Base-by-base conservation (phyloP, 2,888 invertebrate species). In the Nipponacmea schrenckii region DNA sequence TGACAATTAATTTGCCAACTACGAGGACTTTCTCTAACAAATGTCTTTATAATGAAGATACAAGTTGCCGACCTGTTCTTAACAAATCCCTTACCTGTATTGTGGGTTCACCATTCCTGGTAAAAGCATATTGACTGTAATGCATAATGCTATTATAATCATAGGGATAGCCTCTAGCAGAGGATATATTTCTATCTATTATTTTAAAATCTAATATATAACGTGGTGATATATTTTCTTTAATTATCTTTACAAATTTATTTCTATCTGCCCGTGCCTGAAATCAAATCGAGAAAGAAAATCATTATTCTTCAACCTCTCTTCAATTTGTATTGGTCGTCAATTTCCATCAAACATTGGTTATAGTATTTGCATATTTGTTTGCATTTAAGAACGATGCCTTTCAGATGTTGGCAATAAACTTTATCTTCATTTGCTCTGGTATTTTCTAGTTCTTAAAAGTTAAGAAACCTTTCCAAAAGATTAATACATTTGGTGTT, bases 71-170 rank as follows among this genome's bases (percentile, higher is more conserved):
- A 5, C n/a, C n/a, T n/a, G n/a, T n/a, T n/a, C 39, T 31, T 31
- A 2, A 31, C 7, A 14, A 50, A 14, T 17, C 46, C 39, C 70
- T 39, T 77, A 85, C 86, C 80, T 81, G 76, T 31, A 87, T 81
- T 0, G 87, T 87, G n/a, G 78, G 74, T 62, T 82, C 77, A 17
- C 82, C 83, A 45, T 83, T 83, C 39, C 79, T 78, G 14, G 83
- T 83, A 74, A 85, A 87, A 24, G 83, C 83, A 31, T 77, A 78
- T 62, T 79, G 72, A 63, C 81, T 83, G 74, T 87, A 86, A 68
- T 87, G 87, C 85, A 86, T 86, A 63, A 87, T 79, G 64, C 86
- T 86, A 65, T 75, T 71, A 74, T 86, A 86, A 76, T 87, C 87
- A 73, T 87, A 87, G 17, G 86, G 81, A 67, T 77, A 87, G 4